Conservation (phyloP, 2,888 invertebrate genomes). For the Drosophila borealis region DNA sequence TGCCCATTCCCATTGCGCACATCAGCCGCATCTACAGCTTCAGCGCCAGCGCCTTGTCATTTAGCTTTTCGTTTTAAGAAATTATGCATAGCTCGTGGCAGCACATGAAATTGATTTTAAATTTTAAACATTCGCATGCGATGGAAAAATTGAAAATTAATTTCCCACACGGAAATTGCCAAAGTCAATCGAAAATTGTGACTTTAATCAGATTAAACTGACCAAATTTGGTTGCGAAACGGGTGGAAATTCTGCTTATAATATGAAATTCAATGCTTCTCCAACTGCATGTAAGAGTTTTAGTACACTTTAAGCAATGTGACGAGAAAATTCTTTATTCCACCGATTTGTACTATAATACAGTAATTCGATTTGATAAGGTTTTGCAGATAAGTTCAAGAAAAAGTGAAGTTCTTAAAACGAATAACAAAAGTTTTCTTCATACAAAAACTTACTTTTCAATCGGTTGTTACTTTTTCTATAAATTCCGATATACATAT, state of each 20-base stretch:
- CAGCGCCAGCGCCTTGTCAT: conserved; percentile 25
- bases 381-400: no score
- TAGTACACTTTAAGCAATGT: no score
- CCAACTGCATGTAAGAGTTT: no score
- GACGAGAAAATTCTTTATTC: no score
- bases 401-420: no score
- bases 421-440: no score
- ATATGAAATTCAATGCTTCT: no score
- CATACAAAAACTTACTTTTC: no score
- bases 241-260: background rate
- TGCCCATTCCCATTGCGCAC: conserved; percentile 4
- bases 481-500: no score
- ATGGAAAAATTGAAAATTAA: conserved; percentile 52
- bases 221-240: conserved; percentile 9
- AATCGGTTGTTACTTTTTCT: no score
- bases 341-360: no score
- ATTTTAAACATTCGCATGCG: conserved; percentile 52
- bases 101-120: conserved; percentile 67
- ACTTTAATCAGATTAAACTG: conserved; percentile 52
- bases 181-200: conserved; percentile 52
- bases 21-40: conserved; percentile 27
- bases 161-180: conserved; percentile 69
- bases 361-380: no score
- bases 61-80: conserved; percentile 57
- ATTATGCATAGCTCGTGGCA: conserved; percentile 52